Conservation (phyloP, 1,140 invertebrate species). For the Oncopeltus fasciatus region DNA sequence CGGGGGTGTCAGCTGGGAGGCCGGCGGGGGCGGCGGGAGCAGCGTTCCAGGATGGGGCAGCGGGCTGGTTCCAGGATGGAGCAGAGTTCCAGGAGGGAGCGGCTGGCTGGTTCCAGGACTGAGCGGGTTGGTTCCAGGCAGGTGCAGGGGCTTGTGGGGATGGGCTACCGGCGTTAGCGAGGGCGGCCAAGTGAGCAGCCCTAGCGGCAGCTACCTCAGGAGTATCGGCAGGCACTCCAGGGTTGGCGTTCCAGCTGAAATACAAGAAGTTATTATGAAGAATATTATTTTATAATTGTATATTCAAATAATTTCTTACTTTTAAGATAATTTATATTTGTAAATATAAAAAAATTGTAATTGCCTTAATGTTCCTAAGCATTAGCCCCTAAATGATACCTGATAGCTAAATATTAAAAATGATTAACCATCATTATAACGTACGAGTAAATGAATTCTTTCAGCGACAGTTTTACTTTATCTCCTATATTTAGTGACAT, state of each 20-base stretch:
- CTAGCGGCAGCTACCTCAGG: constrained; percentile 26
- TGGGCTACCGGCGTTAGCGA: constrained; percentile 23
- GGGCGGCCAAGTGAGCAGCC: constrained; percentile 21
- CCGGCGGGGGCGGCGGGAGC: constrained; percentile 4
- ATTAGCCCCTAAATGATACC: too few relatives aligned
- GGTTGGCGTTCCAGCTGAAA: not conserved
- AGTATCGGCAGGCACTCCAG: constrained; percentile 8
- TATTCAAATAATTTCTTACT: too few relatives aligned
- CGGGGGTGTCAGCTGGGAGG: constrained; percentile 35
- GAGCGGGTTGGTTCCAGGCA: constrained; percentile 21
- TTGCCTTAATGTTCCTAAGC: too few relatives aligned
- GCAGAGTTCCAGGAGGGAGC: constrained; percentile 34
- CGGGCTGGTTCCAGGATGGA: constrained; percentile 24
- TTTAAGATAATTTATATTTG: too few relatives aligned
- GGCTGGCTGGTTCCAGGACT: constrained; percentile 25
- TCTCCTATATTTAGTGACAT: too few relatives aligned
- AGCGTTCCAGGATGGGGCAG: constrained; percentile 21
- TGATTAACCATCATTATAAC: too few relatives aligned
- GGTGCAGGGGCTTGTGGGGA: constrained; percentile 7
- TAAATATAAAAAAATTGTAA: too few relatives aligned
- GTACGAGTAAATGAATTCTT: too few relatives aligned
- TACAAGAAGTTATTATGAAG: too few relatives aligned
- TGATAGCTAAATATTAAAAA: too few relatives aligned
- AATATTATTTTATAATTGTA: too few relatives aligned
- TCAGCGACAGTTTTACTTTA: too few relatives aligned